Percentiles rank a stretch among this genome's conserved stretches.
Conservation (phyloP, 2,888 invertebrate genomes). For the Crematogaster levior region DNA sequence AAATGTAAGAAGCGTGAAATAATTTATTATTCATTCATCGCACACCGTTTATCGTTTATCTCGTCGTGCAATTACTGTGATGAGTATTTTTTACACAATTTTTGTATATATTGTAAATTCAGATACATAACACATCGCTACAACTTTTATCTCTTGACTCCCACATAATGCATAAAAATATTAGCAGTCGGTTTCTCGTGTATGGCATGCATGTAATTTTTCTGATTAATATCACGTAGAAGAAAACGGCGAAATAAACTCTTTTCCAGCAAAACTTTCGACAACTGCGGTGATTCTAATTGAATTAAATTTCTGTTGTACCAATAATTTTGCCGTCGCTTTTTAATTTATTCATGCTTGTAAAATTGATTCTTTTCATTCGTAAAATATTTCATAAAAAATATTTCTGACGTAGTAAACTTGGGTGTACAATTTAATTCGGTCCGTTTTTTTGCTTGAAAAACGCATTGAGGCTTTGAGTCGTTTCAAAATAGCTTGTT, state of each 20-base stretch:
- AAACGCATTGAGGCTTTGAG: too few species aligned
- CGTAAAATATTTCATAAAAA: too few species aligned
- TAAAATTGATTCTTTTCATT: background rate
- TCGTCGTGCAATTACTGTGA: background rate
- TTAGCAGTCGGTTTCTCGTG: background rate
- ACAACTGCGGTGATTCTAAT: background rate
- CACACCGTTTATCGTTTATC: background rate
- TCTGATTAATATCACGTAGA: constrained; percentile 30
- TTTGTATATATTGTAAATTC: constrained; percentile 8
- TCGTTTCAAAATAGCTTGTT: too few species aligned
- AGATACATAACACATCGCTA: constrained; percentile 14
- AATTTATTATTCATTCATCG: background rate
- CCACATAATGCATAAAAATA: constrained; percentile 28
- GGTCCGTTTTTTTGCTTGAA: too few species aligned
- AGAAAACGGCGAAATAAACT: background rate
- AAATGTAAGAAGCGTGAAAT: background rate
- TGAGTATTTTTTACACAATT: background rate
- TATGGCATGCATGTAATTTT: constrained; percentile 17
- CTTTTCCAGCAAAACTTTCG: background rate
- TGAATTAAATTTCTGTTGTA: background rate
- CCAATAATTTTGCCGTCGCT: background rate
- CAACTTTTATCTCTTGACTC: constrained; percentile 16
- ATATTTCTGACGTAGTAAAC: background rate
- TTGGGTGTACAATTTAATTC: too few species aligned
- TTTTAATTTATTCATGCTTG: constrained; percentile 15